phyloP scores from a whole-genome alignment of 2,797 vertebrate species.

The Pipistrellus pygmaeus region DNA sequence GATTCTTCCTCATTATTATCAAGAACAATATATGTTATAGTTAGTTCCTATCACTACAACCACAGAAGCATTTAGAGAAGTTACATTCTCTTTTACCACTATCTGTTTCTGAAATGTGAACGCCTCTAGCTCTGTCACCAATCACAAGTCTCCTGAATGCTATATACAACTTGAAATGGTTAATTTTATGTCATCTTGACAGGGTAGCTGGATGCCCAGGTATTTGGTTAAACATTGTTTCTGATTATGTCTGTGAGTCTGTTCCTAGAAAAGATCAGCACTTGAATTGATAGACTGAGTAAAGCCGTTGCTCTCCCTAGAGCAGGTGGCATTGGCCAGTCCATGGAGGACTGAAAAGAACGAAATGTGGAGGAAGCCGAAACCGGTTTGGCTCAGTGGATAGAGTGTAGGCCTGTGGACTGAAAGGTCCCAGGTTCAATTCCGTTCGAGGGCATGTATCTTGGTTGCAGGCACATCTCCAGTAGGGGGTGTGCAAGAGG shows the following conservation, averaged over 20 bases:
- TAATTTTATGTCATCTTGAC: conserved; percentile 3
- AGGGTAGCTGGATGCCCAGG: not conserved
- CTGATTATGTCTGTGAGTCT: not conserved
- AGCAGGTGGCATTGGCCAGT: not conserved
- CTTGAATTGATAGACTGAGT: not conserved
- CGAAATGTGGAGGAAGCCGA: not conserved
- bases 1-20: conserved; percentile 1
- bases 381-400: no score
- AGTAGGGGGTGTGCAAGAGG: no score
- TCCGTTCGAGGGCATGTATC: no score
- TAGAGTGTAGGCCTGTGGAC: no score
- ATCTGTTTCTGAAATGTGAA: not conserved
- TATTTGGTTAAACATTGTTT: conserved; percentile 13
- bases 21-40: not conserved
- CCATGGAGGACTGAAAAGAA: not conserved
- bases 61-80: conserved; percentile 21
- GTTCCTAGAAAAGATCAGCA: not conserved
- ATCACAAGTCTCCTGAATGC: not conserved
- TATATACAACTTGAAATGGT: not conserved
- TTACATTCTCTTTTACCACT: not conserved
- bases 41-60: not conserved
- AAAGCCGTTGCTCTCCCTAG: not conserved
- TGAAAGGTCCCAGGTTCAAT: no score
- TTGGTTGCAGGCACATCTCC: no score
- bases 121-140: not conserved